These are phyloP conservation scores for Varanus salvator DNA, from an alignment of 2,113 vertebrate genomes.

Conservation along the genomic window DNA sequence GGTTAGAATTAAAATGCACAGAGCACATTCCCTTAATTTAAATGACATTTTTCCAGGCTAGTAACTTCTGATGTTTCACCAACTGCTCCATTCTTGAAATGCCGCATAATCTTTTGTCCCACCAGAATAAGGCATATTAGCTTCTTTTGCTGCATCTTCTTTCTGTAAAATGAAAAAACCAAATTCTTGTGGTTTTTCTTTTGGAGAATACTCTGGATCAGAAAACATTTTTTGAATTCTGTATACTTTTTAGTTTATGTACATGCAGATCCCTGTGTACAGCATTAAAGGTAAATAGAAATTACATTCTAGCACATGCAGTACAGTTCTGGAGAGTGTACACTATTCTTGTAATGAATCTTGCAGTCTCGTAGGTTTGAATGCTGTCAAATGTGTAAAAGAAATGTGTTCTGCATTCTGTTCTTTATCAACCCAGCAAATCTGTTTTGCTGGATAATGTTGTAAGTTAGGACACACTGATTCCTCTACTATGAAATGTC, in stretches of 20 bases:
- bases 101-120: slow-evolving; percentile 31
- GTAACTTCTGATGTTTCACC: slow-evolving; percentile 52
- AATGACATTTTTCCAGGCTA: slow-evolving; percentile 53
- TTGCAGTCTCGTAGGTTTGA: neutral
- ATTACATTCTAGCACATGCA: neutral
- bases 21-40: slow-evolving; percentile 54
- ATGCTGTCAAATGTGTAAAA: neutral
- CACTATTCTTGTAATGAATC: neutral
- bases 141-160: neutral
- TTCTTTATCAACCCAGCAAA: neutral
- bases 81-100: slow-evolving; percentile 51
- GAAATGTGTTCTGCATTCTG: neutral
- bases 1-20: slow-evolving; percentile 67
- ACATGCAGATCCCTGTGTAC: neutral
- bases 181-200: slow-evolving; percentile 24
- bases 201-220: neutral
- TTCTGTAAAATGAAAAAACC: slow-evolving; percentile 25
- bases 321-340: neutral
- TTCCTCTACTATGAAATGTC: too few relatives aligned
- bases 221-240: slow-evolving; percentile 27
- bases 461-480: too few relatives aligned
- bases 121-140: slow-evolving; percentile 8
- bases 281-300: neutral
- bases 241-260: neutral
- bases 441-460: too few relatives aligned